phyloP scores from a whole-genome alignment of 2,888 invertebrate genomes.

The Oscheius sp. region DNA sequence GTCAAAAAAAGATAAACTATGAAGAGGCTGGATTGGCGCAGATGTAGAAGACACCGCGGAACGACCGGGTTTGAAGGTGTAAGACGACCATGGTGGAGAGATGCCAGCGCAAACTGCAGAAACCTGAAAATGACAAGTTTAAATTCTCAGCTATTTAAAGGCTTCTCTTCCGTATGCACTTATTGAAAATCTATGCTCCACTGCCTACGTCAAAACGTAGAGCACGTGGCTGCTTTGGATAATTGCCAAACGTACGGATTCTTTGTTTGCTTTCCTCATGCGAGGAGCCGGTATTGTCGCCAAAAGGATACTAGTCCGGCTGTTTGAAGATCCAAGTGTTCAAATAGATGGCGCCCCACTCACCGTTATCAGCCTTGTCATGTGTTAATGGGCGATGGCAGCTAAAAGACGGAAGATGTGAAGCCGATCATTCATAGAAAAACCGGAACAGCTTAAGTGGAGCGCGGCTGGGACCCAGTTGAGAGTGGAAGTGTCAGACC shows the following conservation, averaged over 20 bases:
- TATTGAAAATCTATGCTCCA: constrained; percentile 31
- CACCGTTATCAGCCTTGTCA: constrained; percentile 26
- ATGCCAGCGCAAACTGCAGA: constrained; percentile 10
- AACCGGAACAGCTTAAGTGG: constrained; percentile 18
- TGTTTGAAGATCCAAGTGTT: constrained; percentile 6
- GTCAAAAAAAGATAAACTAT: not conserved
- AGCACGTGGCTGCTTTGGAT: constrained; percentile 29
- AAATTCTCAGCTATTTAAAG: constrained; percentile 6
- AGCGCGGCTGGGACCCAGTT: constrained; percentile 30
- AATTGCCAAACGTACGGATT: constrained; percentile 32
- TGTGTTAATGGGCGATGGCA: constrained; percentile 17
- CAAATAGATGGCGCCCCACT: constrained; percentile 2
- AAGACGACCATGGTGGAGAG: constrained; percentile 25
- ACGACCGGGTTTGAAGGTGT: constrained; percentile 12
- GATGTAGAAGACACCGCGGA: constrained; percentile 27
- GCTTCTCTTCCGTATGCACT: constrained; percentile 4
- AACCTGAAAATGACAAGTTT: constrained; percentile 12
- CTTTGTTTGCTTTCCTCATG: constrained; percentile 18
- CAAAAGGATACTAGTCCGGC: constrained; percentile 20
- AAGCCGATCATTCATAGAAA: constrained; percentile 1
- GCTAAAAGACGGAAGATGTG: constrained; percentile 20
- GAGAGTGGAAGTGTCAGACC: constrained; percentile 21
- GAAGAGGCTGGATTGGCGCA: not conserved
- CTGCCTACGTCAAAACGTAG: constrained; percentile 17
- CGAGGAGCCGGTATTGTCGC: constrained; percentile 28